Base-by-base conservation (phyloP, 1,140 invertebrate genomes). In the Lepidurus couesii region DNA sequence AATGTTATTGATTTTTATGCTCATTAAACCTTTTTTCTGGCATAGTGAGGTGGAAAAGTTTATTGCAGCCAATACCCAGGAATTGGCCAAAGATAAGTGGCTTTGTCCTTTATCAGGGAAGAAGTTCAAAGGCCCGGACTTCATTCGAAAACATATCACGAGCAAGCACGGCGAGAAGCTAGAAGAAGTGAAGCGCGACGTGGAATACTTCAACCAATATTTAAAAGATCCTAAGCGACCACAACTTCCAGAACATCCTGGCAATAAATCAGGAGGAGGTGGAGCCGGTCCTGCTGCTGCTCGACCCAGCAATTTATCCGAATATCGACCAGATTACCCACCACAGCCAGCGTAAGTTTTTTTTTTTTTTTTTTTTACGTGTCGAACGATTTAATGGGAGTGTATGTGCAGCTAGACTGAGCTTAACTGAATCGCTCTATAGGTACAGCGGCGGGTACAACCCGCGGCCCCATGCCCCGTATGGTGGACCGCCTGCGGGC, bases 51-150 rank as follows among this genome's bases (percentile, higher is more conserved):
- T 97, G 0, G 96, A 98, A 83, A 97, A 97, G 83, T 98, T 98
- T 82, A 91, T 98, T 11, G 90, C 92, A 82, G 92, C 93, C 0
- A 98, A 98, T 83, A 97, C 95, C 0, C 94, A 98, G 83, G 97
- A 99, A 86, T 82, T 99, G 26, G 92, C 93, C 0, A 97, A 98
- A 82, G 97, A 99, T 83, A 99, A 99, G 82, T 99, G 97, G 97
- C 85, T 99, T 42, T 99, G 98, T 87, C 97, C 98, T 0, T 87
- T 99, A 0, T 98, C 96, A 79, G 97, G 97, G 0, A 99, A 99
- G 84, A 99, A 99, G 84, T 99, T 99, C 85, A 99, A 99, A 85
- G 98, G 97, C 0, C 96, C 98, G 0, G 97, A 99, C 83, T 99
- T 98, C 86, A 97, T 99, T 13, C 91, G 95, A 44, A 99, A 99